phyloP scores from a whole-genome alignment of 2,113 vertebrate species.

The Odobenus rosmarus region DNA sequence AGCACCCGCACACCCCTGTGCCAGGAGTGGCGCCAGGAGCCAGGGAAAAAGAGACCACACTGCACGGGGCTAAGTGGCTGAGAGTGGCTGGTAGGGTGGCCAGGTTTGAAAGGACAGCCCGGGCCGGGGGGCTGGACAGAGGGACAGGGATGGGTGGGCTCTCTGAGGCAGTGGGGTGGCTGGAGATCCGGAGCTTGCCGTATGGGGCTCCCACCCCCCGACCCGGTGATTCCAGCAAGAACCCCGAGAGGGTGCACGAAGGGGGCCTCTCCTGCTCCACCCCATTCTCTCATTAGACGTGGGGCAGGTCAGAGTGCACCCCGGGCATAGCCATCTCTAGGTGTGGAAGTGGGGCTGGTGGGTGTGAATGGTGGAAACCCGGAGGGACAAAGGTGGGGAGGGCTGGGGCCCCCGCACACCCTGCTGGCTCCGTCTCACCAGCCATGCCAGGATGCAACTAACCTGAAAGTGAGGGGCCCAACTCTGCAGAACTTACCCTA shows the following conservation, averaged over 20 bases:
- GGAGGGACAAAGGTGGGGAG: not conserved
- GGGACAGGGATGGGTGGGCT: fast-evolving
- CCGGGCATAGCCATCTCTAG: fast-evolving
- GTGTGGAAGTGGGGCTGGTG: not conserved
- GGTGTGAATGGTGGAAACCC: fast-evolving
- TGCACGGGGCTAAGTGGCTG: not conserved
- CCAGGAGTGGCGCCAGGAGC: not conserved
- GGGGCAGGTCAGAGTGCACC: not conserved
- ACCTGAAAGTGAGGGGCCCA: not conserved
- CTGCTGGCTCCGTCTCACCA: not conserved
- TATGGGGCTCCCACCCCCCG: fast-evolving
- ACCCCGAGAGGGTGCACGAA: fast-evolving
- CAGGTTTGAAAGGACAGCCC: not conserved
- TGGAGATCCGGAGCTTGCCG: not conserved
- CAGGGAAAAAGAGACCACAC: not conserved
- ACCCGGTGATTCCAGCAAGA: not conserved
- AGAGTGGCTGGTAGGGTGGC: not conserved
- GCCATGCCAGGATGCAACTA: too few relatives aligned
- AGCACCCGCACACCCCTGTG: fast-evolving
- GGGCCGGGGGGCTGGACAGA: not conserved
- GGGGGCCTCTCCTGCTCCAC: not conserved
- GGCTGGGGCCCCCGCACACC: fast-evolving
- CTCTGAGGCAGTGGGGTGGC: not conserved
- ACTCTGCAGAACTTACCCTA: not conserved
- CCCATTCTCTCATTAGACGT: not conserved